Evolutionary conservation across 2,888 invertebrate species (phyloP).

Genomic region (Gryllus longicercus): DNA sequence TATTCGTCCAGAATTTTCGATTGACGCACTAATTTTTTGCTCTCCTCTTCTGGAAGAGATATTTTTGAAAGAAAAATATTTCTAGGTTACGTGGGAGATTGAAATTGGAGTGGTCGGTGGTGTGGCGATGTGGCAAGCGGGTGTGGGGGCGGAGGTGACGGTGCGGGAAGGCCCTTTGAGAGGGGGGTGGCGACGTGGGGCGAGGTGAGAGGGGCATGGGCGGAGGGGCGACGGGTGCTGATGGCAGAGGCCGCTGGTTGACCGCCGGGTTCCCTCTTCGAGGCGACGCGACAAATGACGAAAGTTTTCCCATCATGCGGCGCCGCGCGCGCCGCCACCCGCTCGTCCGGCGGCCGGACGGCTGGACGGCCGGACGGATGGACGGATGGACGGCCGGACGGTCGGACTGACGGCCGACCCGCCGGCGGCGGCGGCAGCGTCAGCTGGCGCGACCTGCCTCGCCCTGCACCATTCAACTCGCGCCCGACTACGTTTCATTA

Average conservation of each 20-base stretch:
- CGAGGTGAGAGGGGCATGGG: background rate
- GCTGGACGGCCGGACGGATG: too few relatives aligned
- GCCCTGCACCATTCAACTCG: too few relatives aligned
- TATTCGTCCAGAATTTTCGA: too few relatives aligned
- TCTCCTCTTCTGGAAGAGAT: too few relatives aligned
- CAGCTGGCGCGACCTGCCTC: too few relatives aligned
- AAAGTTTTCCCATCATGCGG: constrained; percentile 8
- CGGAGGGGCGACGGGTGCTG: background rate
- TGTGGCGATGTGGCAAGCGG: background rate
- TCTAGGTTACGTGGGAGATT: too few relatives aligned
- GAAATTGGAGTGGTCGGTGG: background rate
- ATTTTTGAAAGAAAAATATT: too few relatives aligned
- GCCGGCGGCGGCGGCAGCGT: too few relatives aligned
- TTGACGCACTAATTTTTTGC: too few relatives aligned
- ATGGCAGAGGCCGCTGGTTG: background rate
- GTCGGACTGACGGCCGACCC: too few relatives aligned
- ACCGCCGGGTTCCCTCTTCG: background rate
- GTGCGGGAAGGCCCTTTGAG: background rate
- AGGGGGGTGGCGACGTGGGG: background rate
- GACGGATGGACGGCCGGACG: too few relatives aligned
- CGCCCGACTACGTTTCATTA: too few relatives aligned
- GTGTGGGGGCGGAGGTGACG: background rate
- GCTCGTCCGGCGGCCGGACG: background rate
- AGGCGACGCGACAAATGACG: background rate
- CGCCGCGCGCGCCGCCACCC: background rate